phyloP scores from a whole-genome alignment of 2,113 vertebrate genomes.

The Dasyurus viverrinus region DNA sequence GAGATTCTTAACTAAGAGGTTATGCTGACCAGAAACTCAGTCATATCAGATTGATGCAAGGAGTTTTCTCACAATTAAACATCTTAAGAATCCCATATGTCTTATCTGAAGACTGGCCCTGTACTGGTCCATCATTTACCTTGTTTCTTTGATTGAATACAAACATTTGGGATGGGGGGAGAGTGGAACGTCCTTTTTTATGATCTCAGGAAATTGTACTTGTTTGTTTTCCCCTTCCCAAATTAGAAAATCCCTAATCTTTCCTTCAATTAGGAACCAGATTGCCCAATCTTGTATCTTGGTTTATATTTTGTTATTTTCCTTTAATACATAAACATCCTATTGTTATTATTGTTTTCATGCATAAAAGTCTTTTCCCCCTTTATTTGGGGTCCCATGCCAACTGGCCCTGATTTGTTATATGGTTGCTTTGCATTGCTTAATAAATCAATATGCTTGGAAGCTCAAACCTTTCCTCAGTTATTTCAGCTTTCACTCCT shows the following conservation, averaged over 20 bases:
- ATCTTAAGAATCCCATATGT: not conserved
- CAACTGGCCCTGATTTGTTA: not conserved
- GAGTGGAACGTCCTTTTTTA: not conserved
- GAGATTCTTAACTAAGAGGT: not conserved
- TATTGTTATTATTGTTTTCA: not conserved
- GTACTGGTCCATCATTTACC: not conserved
- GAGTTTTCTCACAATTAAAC: not conserved
- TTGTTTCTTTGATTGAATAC: not conserved
- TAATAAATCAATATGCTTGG: not conserved
- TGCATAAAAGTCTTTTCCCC: not conserved
- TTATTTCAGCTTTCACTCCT: not conserved
- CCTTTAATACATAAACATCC: too few relatives aligned
- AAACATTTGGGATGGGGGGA: not conserved
- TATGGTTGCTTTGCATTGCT: not conserved
- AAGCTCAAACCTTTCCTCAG: not conserved
- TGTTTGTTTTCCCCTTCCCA: not conserved
- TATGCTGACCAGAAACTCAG: not conserved
- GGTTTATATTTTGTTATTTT: not conserved
- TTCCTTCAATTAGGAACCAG: not conserved
- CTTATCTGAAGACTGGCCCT: not conserved
- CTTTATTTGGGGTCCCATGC: not conserved
- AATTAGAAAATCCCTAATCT: not conserved
- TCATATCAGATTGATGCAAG: not conserved
- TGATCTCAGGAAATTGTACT: not conserved
- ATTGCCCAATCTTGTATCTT: not conserved